Base-by-base conservation (phyloP, 2,113 vertebrate genomes). In the Chamaea fasciata region DNA sequence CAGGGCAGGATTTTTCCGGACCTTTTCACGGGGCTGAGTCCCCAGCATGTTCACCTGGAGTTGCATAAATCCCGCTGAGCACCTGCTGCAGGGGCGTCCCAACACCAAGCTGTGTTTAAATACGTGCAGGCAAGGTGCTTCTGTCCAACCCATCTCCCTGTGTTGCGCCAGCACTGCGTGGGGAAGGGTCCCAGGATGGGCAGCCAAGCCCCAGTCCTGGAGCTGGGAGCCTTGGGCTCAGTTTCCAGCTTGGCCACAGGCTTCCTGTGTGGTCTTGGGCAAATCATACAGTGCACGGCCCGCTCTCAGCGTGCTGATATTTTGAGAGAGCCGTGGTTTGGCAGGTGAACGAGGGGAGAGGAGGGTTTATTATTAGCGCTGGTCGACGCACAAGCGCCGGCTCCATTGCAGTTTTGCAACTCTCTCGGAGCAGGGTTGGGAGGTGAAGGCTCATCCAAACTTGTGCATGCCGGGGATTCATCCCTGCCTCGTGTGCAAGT, bases 191-290 rank as follows among this genome's bases (percentile, higher is more conserved):
- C 35, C 28, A 50, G 69, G 77, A 84, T 12, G 53, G 83, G 77
- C 52, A 3, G 41, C 37, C 13, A 30, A 91, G 55, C 41, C 47
- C 31, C 1, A 0, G 1, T 59, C 44, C 30, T 18, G 65, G 80
- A 82, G n/a, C 17, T 1, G 0, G 53, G 65, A 91, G 46, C n/a
- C 8, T 80, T 87, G 83, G 57, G 67, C 71, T 95, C 15, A 2
- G 41, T 82, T 96, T 94, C 90, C 74, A 91, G 60, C 57, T 91
- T 70, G 73, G 76, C 94, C 96, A 71, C 94, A 78, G 90, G 86
- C 90, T 96, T 96, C 96, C 94, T 96, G 94, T 96, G 95, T 96
- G 95, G 94, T 97, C 96, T 97, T 59, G 90, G 94, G 90, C 75
- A 96, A 96, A 95, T 96, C 92, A 93, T 81, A 90, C 44, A 2